phyloP scores from a whole-genome alignment of 1,140 invertebrate species.

The Eumeta japonica region DNA sequence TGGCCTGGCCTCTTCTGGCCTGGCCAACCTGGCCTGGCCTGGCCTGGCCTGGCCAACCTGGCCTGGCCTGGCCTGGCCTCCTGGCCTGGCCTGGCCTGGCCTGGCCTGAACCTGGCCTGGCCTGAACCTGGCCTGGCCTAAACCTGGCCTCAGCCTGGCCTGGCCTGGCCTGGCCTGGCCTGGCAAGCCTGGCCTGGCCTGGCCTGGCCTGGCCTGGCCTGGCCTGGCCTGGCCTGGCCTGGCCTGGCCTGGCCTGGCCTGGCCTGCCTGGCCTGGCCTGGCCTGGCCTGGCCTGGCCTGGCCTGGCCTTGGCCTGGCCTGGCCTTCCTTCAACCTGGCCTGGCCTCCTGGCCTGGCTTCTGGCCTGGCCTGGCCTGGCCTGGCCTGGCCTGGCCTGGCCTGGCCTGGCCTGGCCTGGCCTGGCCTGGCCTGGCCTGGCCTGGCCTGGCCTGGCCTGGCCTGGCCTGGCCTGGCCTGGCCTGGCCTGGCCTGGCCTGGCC shows the following conservation, averaged over 20 bases:
- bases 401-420: conserved; percentile 7
- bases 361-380: conserved; percentile 1
- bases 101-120: no score
- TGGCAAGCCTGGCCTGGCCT: background rate
- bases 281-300: conserved; percentile 1
- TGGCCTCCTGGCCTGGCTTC: background rate
- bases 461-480: conserved; percentile 1
- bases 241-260: conserved; percentile 9
- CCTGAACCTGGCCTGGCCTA: no score
- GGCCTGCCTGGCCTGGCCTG: no score
- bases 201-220: conserved; percentile 1
- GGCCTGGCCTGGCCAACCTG: conserved; percentile 1
- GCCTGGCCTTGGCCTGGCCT: no score
- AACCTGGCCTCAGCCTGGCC: background rate
- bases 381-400: conserved; percentile 11
- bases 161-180: conserved; percentile 2
- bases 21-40: no score
- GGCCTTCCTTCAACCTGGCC: background rate
- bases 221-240: conserved; percentile 3
- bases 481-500: conserved; percentile 1
- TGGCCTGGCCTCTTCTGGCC: background rate
- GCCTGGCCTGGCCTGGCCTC: no score
- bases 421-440: conserved; percentile 1
- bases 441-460: conserved; percentile 1
- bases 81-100: conserved; percentile 2